These are phyloP conservation scores for Drosophila atroscutellata DNA, from an alignment of 2,888 invertebrate species.

Conservation along the genomic window DNA sequence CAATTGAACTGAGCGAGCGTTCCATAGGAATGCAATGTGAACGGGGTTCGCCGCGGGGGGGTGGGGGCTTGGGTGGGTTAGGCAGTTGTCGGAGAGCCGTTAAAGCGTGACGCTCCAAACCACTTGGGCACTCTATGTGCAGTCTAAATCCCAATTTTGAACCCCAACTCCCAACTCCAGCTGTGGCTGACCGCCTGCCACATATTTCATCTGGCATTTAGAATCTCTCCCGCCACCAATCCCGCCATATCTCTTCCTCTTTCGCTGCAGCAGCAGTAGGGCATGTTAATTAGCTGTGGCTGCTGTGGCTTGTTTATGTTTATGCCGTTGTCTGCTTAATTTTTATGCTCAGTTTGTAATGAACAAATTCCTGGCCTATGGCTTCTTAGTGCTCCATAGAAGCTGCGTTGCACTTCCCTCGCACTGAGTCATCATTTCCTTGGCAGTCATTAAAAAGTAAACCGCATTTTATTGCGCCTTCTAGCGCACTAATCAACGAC, in stretches of 20 bases:
- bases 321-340: slow-evolving; percentile 35
- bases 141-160: slow-evolving; percentile 8
- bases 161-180: slow-evolving; percentile 21
- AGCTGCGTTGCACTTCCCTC: slow-evolving; percentile 4
- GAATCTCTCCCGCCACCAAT: background rate
- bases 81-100: slow-evolving; percentile 50
- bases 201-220: slow-evolving; percentile 54
- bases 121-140: slow-evolving; percentile 44
- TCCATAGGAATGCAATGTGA: slow-evolving; percentile 24
- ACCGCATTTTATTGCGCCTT: slow-evolving; percentile 47
- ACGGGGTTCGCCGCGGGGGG: slow-evolving; percentile 1
- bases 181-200: slow-evolving; percentile 67
- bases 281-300: slow-evolving; percentile 58
- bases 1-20: slow-evolving; percentile 31
- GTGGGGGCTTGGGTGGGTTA: slow-evolving; percentile 9
- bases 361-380: slow-evolving; percentile 42
- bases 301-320: slow-evolving; percentile 35
- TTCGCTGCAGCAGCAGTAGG: background rate
- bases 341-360: slow-evolving; percentile 51
- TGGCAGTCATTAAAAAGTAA: slow-evolving; percentile 38
- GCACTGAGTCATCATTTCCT: slow-evolving; percentile 27
- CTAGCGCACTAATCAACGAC: slow-evolving; percentile 43
- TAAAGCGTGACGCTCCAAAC: slow-evolving; percentile 62
- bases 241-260: background rate
- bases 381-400: background rate